These are phyloP conservation scores for Perdix hodgsoniae DNA, from an alignment of 2,797 vertebrate species.

Conservation along the genomic window DNA sequence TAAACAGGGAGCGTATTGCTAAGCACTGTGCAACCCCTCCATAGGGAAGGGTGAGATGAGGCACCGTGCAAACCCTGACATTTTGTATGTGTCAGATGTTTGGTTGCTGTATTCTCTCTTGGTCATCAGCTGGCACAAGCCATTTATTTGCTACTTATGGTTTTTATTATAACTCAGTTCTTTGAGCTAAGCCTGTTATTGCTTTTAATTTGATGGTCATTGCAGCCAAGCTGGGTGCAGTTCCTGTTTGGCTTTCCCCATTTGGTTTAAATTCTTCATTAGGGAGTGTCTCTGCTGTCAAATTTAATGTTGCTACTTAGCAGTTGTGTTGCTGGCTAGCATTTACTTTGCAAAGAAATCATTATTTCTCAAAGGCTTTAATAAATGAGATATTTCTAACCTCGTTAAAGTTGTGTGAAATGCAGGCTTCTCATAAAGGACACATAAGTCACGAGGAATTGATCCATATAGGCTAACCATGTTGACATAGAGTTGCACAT, in stretches of 20 bases:
- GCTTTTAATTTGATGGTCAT: slow-evolving; percentile 5
- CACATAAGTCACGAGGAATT: accelerated
- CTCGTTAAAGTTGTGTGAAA: background rate
- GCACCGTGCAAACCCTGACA: background rate
- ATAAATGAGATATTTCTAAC: background rate
- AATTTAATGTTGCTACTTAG: background rate
- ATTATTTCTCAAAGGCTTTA: background rate
- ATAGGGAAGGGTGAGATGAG: background rate
- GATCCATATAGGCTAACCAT: background rate
- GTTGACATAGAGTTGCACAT: background rate
- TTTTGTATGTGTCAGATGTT: background rate
- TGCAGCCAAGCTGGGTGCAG: background rate
- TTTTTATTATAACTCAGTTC: background rate
- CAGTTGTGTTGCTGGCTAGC: background rate
- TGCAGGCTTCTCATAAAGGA: background rate
- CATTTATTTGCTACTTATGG: background rate
- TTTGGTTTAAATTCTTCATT: slow-evolving; percentile 5
- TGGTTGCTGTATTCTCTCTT: background rate
- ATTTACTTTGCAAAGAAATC: background rate
- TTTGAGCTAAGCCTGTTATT: background rate
- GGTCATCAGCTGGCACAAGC: background rate
- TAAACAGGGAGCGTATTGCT: background rate
- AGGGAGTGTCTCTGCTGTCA: background rate
- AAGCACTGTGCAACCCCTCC: background rate
- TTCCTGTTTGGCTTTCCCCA: background rate